Conservation (phyloP, 1,140 invertebrate species). For the Ips nitidus region DNA sequence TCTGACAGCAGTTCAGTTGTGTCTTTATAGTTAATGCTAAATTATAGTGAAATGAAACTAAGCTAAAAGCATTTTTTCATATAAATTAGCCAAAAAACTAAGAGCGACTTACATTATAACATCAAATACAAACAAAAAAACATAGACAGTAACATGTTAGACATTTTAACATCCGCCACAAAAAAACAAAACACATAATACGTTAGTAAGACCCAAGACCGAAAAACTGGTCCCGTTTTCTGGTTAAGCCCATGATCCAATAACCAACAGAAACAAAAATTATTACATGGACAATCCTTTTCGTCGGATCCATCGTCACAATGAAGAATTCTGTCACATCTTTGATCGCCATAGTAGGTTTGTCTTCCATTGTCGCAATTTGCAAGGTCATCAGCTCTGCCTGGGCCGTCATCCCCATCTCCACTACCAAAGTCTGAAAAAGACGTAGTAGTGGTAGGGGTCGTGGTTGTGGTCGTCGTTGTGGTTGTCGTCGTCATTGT, state of each 20-base stretch:
- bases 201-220: conserved; percentile 4
- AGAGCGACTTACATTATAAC: too few relatives aligned
- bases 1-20: too few relatives aligned
- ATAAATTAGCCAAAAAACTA: too few relatives aligned
- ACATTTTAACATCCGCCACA: too few relatives aligned
- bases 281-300: conserved; percentile 51
- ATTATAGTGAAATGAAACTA: too few relatives aligned
- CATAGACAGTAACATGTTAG: too few relatives aligned
- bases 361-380: conserved; percentile 51
- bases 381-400: conserved; percentile 58
- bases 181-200: neutral
- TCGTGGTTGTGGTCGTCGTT: conserved; percentile 33
- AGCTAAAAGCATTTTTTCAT: too few relatives aligned
- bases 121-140: too few relatives aligned
- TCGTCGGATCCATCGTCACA: conserved; percentile 63
- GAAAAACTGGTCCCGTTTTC: too few relatives aligned
- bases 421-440: conserved; percentile 25
- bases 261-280: too few relatives aligned
- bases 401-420: conserved; percentile 42
- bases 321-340: conserved; percentile 59
- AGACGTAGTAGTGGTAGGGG: conserved; percentile 26
- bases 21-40: too few relatives aligned
- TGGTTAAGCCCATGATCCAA: too few relatives aligned
- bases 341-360: conserved; percentile 57
- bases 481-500: conserved; percentile 12